Conservation (phyloP, 2,797 vertebrate genomes). For the Amniataba percoides region DNA sequence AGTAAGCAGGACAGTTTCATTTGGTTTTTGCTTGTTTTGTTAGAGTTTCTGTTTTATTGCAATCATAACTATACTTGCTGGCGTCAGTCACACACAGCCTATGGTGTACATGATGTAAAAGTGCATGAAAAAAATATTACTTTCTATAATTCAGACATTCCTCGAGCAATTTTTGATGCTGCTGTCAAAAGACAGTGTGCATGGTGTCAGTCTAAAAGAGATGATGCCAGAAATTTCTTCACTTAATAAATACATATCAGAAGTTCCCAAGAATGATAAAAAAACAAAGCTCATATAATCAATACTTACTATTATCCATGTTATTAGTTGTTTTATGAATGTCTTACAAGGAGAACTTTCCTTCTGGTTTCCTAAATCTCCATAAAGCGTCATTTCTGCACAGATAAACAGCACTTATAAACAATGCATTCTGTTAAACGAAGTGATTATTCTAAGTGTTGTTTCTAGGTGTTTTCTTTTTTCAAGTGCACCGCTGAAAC, state of each 20-base stretch:
- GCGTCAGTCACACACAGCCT: neutral
- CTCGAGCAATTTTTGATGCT: neutral
- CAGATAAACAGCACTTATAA: conserved; percentile 35
- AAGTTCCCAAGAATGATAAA: neutral
- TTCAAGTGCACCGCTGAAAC: conserved; percentile 32
- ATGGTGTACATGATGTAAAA: neutral
- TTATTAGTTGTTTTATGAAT: neutral
- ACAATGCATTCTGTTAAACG: conserved; percentile 35
- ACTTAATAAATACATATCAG: neutral
- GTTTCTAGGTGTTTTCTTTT: conserved; percentile 45
- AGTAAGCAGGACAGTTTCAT: neutral
- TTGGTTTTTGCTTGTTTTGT: neutral
- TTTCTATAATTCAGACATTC: neutral
- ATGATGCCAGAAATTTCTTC: neutral
- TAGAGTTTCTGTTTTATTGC: neutral
- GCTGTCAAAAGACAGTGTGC: neutral
- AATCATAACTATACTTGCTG: neutral
- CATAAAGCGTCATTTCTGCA: neutral
- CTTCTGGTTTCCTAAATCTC: conserved; percentile 1
- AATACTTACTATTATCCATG: neutral
- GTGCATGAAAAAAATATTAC: neutral
- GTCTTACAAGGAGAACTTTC: neutral
- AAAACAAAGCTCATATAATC: neutral
- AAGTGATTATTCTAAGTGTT: conserved; percentile 39
- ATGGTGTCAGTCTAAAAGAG: neutral